Percentiles rank a stretch among this genome's conserved stretches.
Evolutionary conservation across 2,797 vertebrate species (phyloP).

Genomic region (Apodemus agrarius): DNA sequence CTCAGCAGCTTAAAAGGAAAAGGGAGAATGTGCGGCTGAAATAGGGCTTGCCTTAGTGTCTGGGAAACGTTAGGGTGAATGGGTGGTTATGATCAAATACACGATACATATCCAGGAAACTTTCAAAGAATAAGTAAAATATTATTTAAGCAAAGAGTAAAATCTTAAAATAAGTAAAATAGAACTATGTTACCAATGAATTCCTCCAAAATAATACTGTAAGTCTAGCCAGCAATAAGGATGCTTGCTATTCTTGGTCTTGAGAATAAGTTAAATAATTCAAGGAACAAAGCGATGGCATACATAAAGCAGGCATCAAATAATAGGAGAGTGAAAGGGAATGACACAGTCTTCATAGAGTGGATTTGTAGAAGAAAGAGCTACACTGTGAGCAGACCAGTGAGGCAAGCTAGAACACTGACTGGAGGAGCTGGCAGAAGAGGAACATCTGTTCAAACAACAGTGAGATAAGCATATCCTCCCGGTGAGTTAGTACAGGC

Average conservation of each 20-base stretch:
- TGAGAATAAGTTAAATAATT: neutral
- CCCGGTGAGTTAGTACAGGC: no score
- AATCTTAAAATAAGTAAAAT: neutral
- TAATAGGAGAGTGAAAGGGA: neutral
- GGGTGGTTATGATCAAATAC: neutral
- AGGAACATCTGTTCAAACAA: neutral
- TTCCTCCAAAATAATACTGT: neutral
- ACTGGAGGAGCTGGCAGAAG: neutral
- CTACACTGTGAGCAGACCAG: neutral
- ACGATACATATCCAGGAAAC: neutral
- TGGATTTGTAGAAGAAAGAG: neutral
- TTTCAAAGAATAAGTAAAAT: neutral
- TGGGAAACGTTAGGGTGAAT: neutral
- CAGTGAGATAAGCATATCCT: no score
- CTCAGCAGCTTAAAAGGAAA: neutral
- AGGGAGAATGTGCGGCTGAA: neutral
- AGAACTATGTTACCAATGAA: neutral
- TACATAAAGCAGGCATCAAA: neutral
- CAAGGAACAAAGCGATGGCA: neutral
- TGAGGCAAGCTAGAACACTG: neutral
- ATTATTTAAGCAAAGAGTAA: neutral
- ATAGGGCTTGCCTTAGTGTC: neutral
- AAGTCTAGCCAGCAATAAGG: neutral
- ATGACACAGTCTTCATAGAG: neutral
- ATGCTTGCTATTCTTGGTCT: neutral